These are phyloP conservation scores for Myotis vivesi DNA, from an alignment of 2,797 vertebrate genomes.

Conservation along the genomic window DNA sequence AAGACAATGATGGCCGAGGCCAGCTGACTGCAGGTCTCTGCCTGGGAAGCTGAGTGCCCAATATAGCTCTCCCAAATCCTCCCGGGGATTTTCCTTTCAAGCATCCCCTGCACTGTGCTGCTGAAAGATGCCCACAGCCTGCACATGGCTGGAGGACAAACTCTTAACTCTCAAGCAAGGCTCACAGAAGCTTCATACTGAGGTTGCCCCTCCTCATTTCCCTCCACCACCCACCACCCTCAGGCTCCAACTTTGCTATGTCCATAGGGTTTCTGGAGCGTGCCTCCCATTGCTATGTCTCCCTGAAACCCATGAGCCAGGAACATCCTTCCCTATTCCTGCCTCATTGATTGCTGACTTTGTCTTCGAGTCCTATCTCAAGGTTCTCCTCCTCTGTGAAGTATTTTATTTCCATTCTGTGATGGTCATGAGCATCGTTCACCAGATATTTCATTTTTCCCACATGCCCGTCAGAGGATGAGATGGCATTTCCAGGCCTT, in stretches of 20 bases:
- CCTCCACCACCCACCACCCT: neutral
- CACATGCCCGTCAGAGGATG: accelerated
- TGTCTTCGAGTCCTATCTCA: neutral
- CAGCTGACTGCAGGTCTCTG: slow-evolving; percentile 65
- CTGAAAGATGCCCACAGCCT: neutral
- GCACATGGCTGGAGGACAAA: neutral
- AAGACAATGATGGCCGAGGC: slow-evolving; percentile 57
- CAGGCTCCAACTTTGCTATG: neutral
- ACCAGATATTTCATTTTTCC: neutral
- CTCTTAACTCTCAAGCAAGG: neutral
- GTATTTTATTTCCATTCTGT: neutral
- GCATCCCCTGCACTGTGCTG: neutral
- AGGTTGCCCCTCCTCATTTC: neutral
- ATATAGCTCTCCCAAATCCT: slow-evolving; percentile 67
- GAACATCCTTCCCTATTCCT: neutral
- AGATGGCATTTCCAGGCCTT: neutral
- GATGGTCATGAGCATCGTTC: neutral
- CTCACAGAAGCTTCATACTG: neutral
- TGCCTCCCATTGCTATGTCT: neutral
- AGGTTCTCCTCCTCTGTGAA: neutral
- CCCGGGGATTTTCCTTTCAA: slow-evolving; percentile 58
- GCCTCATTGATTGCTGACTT: neutral
- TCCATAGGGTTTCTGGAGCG: neutral
- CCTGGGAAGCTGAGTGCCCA: slow-evolving; percentile 48
- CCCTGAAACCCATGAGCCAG: neutral